Percentiles rank a stretch among this genome's conserved stretches.
Evolutionary conservation across 2,113 vertebrate genomes (phyloP).

Genomic region (Delphinapterus leucas): DNA sequence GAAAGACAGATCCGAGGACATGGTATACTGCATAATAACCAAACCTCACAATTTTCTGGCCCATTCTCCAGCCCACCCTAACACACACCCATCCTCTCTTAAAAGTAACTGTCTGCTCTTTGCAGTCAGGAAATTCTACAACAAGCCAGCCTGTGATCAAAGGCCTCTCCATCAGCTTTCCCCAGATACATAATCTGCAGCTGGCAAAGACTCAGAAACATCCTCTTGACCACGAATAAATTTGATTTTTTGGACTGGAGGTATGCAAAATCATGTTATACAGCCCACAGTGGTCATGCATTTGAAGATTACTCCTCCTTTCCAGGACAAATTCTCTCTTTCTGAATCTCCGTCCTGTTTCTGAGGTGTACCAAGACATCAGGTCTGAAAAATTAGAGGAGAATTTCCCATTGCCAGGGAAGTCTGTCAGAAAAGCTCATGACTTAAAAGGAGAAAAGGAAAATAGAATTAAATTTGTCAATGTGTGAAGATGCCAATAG

Average conservation of each 20-base stretch:
- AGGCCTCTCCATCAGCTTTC: not conserved
- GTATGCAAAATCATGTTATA: not conserved
- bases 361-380: not conserved
- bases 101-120: not conserved
- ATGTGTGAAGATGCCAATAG: not conserved
- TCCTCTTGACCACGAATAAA: not conserved
- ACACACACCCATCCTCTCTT: not conserved
- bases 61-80: not conserved
- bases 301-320: not conserved
- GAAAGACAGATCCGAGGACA: not conserved
- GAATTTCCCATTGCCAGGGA: not conserved
- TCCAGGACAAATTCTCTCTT: not conserved
- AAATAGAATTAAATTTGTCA: not conserved
- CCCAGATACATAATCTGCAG: not conserved
- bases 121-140: not conserved
- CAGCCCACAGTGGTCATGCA: not conserved
- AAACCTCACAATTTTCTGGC: not conserved
- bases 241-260: not conserved
- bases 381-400: not conserved
- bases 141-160: not conserved
- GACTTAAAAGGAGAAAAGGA: not conserved
- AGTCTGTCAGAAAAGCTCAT: not conserved
- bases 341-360: not conserved
- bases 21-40: not conserved
- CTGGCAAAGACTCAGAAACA: not conserved